These are phyloP conservation scores for Apamea epomidion DNA, from an alignment of 2,888 invertebrate genomes.

Conservation along the genomic window DNA sequence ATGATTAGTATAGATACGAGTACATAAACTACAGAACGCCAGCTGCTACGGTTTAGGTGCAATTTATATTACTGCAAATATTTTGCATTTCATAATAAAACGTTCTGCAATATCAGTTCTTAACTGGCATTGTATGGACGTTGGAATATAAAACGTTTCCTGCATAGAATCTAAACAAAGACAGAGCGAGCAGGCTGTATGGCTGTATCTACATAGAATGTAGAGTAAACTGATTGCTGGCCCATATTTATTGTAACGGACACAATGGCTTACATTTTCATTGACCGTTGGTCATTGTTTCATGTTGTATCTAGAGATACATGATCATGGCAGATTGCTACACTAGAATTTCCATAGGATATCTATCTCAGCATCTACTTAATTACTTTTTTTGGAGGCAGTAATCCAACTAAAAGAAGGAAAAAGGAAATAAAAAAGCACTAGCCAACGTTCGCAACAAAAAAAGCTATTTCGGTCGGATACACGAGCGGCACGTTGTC, in stretches of 20 bases:
- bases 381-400: not conserved
- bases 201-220: constrained; percentile 30
- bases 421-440: not conserved
- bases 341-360: not conserved
- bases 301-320: not conserved
- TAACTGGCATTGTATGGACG: constrained; percentile 27
- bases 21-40: too few species aligned
- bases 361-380: not conserved
- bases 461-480: not conserved
- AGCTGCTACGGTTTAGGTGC: not conserved
- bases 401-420: not conserved
- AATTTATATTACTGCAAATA: not conserved
- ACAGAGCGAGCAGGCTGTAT: constrained; percentile 15
- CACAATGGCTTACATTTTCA: constrained; percentile 39
- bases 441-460: not conserved
- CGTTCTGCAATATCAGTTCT: constrained; percentile 12
- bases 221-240: constrained; percentile 40
- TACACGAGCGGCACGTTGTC: not conserved
- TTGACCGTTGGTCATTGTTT: constrained; percentile 2
- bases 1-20: too few species aligned
- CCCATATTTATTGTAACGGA: constrained; percentile 38
- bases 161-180: constrained; percentile 52
- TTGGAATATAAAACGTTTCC: constrained; percentile 51
- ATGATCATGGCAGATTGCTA: not conserved
- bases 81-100: constrained; percentile 4